phyloP scores from a whole-genome alignment of 92 coral and sea anemone genomes.

The Virgularia gustaviana region DNA sequence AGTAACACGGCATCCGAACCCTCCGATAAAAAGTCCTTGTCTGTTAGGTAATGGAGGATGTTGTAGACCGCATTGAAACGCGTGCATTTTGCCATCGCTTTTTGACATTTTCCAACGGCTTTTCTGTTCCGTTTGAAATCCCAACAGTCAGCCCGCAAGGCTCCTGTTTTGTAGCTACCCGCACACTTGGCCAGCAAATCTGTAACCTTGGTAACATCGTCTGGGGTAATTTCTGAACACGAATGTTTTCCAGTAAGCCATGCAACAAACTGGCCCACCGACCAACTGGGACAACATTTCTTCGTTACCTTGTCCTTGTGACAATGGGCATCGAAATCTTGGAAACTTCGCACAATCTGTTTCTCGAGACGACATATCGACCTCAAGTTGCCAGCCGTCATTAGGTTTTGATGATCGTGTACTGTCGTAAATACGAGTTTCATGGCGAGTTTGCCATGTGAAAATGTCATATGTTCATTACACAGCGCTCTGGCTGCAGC shows the following conservation, averaged over 20 bases:
- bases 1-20: constrained; percentile 35
- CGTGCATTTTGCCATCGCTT: constrained; percentile 59
- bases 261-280: constrained; percentile 84
- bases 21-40: constrained; percentile 61
- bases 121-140: constrained; percentile 47
- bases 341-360: constrained; percentile 60
- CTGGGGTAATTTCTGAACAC: constrained; percentile 59
- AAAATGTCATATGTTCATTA: constrained; percentile 15
- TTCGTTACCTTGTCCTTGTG: constrained; percentile 58
- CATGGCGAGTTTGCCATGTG: constrained; percentile 78
- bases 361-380: constrained; percentile 87
- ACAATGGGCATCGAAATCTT: constrained; percentile 56
- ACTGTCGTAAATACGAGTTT: constrained; percentile 72
- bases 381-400: constrained; percentile 62
- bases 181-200: constrained; percentile 60
- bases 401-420: constrained; percentile 48
- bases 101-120: constrained; percentile 52
- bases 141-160: constrained; percentile 83
- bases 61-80: constrained; percentile 80
- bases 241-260: constrained; percentile 51
- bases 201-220: constrained; percentile 45
- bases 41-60: constrained; percentile 79
- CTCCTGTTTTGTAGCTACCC: constrained; percentile 55
- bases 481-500: background rate
- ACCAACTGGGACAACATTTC: constrained; percentile 93